These are phyloP conservation scores for Zaprionus kolodkinae DNA, from an alignment of 1,140 invertebrate species.

Conservation along the genomic window DNA sequence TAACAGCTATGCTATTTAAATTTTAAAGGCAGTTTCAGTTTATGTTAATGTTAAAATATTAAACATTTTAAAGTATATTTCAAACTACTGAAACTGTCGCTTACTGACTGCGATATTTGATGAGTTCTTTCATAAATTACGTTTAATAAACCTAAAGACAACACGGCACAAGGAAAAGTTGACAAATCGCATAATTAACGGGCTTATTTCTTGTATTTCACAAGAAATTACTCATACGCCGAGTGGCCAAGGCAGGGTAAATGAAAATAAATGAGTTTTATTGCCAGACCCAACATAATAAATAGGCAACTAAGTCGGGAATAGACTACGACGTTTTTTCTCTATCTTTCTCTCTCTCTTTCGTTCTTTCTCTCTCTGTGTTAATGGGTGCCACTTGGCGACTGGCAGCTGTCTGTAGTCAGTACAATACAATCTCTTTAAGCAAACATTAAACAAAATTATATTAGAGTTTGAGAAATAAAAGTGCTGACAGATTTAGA, in stretches of 20 bases:
- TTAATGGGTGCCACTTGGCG: constrained; percentile 35
- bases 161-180: constrained; percentile 38
- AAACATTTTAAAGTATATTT: background rate
- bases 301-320: constrained; percentile 54
- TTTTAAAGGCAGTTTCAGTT: too few species aligned
- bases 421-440: constrained; percentile 61
- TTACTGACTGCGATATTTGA: background rate
- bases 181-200: constrained; percentile 76
- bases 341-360: background rate
- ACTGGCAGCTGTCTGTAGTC: constrained; percentile 32
- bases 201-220: constrained; percentile 62
- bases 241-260: constrained; percentile 53
- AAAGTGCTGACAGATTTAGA: too few species aligned
- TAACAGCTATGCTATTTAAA: too few species aligned
- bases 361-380: background rate
- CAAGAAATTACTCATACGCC: constrained; percentile 51
- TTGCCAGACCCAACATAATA: constrained; percentile 51
- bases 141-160: constrained; percentile 39
- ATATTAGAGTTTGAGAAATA: constrained; percentile 38
- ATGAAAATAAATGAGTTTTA: constrained; percentile 72
- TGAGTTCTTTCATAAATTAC: constrained; percentile 5
- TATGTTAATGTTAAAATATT: background rate
- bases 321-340: constrained; percentile 16
- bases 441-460: constrained; percentile 53
- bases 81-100: background rate